Base-by-base conservation (phyloP, 23 tunicate genomes). In the Diplosoma virens region DNA sequence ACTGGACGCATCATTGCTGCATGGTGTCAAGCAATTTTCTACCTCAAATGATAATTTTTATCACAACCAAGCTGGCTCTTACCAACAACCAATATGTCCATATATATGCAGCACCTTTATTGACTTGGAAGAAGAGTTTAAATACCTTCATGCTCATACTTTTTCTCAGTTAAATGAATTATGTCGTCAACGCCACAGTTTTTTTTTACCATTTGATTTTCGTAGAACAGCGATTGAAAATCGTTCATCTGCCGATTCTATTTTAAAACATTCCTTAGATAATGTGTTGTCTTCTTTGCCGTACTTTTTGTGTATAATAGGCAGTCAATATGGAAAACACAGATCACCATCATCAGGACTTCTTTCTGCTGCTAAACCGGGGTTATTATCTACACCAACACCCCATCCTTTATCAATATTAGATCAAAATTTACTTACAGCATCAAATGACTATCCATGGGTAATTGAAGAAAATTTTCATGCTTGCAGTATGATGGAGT, bases 121-220 rank as follows among this genome's bases (percentile, higher is more conserved):
- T 24, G 96, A 82, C 58, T 71, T 89, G 66, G 96, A 82, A 52
- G 96, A 89, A 63, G 96, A 89, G 45, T 89, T 89, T 58, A 89
- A 68, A 23, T 53, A 76, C 71, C 58, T 89, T 32, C 87, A 89
- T 35, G 1, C 73, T 55, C 24, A 77, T 22, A 66, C 72, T 1
- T 89, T 89, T 64, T 47, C 77, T 14, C 69, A 72, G 35, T 45
- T 89, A 4, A 77, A 78, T 32, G 84, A 71, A 18, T 32, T 76
- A 33, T 89, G 88, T 37, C 37, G 48, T 2, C 30, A 52, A 30
- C 29, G 59, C 33, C 88, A 88, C 17, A 33, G 83, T 71, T 52
- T 73, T 54, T 89, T 89, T 61, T 36, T 70, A 2, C 84, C 88
- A 18, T 24, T 77, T 0, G 87, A 82, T 63, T 24, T 30, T 25